phyloP scores from a whole-genome alignment of 2,888 invertebrate genomes.

The Chymomyza fuscimana region DNA sequence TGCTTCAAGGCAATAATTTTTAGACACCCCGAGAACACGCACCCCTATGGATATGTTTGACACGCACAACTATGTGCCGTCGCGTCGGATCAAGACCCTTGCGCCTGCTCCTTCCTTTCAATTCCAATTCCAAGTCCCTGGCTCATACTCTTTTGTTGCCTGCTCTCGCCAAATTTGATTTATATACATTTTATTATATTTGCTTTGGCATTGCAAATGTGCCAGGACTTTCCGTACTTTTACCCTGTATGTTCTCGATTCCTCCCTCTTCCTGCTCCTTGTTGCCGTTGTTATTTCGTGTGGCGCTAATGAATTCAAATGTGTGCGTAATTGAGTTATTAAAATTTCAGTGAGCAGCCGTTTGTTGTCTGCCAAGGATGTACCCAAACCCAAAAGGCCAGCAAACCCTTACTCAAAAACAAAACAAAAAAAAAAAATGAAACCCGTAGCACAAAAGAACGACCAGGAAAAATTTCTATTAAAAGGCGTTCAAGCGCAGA shows the following conservation, averaged over 20 bases:
- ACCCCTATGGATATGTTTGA: conserved; percentile 14
- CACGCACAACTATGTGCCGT: conserved; percentile 16
- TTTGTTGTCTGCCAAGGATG: not conserved
- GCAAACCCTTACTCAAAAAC: not conserved
- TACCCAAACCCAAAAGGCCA: not conserved
- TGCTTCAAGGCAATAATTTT: conserved; percentile 58
- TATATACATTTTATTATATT: conserved; percentile 72
- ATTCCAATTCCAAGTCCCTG: not conserved
- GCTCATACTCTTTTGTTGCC: conserved; percentile 57
- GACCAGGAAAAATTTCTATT: conserved; percentile 29
- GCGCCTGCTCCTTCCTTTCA: not conserved
- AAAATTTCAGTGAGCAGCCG: conserved; percentile 64
- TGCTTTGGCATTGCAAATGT: conserved; percentile 45
- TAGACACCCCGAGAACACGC: conserved; percentile 13
- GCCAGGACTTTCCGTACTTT: conserved; percentile 14
- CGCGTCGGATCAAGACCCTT: not conserved
- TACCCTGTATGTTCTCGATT: not conserved
- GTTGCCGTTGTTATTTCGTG: conserved; percentile 44
- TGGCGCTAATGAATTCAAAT: conserved; percentile 77
- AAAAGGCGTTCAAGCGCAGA: conserved; percentile 61
- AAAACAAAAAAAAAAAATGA: not conserved
- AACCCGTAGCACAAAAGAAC: not conserved
- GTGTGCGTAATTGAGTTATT: conserved; percentile 78
- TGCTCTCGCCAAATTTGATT: conserved; percentile 67
- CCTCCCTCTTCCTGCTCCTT: not conserved